Conservation (phyloP, 1,140 invertebrate genomes). For the Diprion similis region DNA sequence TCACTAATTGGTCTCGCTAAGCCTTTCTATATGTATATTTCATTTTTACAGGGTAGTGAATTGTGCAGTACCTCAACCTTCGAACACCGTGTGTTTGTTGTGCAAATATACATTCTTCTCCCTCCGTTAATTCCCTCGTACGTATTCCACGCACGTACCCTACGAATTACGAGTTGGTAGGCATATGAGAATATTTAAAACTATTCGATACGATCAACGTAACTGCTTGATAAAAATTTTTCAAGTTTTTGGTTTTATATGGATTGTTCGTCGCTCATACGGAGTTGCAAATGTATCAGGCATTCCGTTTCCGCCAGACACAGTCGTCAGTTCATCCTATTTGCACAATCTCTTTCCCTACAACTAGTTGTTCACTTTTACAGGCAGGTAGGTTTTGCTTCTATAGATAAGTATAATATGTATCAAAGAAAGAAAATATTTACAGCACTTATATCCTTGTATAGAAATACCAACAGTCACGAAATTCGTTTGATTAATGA, state of each 20-base stretch:
- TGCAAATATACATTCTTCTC: background rate
- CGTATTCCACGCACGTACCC: conserved; percentile 1
- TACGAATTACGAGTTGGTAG: background rate
- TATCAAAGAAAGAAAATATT: background rate
- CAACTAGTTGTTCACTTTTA: no score
- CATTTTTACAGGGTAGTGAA: background rate
- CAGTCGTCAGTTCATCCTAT: no score
- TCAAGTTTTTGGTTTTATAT: background rate
- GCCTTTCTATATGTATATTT: background rate
- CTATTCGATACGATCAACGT: background rate
- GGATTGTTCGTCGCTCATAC: no score
- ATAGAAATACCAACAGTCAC: background rate
- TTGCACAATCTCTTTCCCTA: no score
- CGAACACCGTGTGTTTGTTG: background rate
- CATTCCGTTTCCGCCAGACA: no score
- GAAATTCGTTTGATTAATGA: background rate
- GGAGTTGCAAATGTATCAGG: no score
- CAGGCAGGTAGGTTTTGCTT: no score
- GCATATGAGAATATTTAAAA: background rate
- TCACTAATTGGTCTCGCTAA: background rate
- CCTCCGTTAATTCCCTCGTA: background rate
- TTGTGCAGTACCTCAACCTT: background rate
- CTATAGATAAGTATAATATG: background rate
- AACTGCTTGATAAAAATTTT: background rate
- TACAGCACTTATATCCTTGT: background rate